Conservation (phyloP, 2,888 invertebrate genomes). For the Sthenelais limicola region DNA sequence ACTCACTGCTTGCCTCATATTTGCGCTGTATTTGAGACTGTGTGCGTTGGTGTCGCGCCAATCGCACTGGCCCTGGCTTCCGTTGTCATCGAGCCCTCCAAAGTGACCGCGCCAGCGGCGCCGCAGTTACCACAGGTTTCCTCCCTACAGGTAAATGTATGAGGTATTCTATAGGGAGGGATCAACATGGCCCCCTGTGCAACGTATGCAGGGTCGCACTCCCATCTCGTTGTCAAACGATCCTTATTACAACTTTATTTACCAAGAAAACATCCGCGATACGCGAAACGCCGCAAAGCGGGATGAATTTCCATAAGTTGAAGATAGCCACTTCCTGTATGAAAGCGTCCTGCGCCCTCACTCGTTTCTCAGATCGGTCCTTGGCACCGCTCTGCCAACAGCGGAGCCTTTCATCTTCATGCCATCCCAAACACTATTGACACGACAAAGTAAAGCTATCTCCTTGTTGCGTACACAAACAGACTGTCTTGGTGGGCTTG, state of each 20-base stretch:
- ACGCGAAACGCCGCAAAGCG: slow-evolving; percentile 1
- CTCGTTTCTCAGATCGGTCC: background rate
- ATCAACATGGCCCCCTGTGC: too few relatives aligned
- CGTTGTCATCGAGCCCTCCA: slow-evolving; percentile 11
- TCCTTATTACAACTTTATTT: slow-evolving; percentile 30
- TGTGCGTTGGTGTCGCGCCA: slow-evolving; percentile 17
- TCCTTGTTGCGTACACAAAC: background rate
- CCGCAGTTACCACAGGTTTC: background rate
- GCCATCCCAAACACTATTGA: too few relatives aligned
- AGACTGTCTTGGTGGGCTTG: background rate
- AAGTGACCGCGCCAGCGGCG: slow-evolving; percentile 8
- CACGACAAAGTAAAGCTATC: too few relatives aligned
- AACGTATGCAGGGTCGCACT: slow-evolving; percentile 16
- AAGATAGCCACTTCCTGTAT: slow-evolving; percentile 22
- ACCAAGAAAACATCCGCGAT: slow-evolving; percentile 26
- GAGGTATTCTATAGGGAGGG: background rate
- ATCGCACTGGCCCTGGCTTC: slow-evolving; percentile 11
- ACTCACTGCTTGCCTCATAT: background rate
- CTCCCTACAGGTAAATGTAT: slow-evolving; percentile 17
- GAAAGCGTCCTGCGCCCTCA: background rate
- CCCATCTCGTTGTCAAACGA: slow-evolving; percentile 20
- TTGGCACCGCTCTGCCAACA: slow-evolving; percentile 14
- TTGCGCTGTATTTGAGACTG: slow-evolving; percentile 12
- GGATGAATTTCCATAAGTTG: background rate
- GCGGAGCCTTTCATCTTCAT: slow-evolving; percentile 25